Conservation (phyloP, 2,113 vertebrate genomes). For the Hippocampus comes region DNA sequence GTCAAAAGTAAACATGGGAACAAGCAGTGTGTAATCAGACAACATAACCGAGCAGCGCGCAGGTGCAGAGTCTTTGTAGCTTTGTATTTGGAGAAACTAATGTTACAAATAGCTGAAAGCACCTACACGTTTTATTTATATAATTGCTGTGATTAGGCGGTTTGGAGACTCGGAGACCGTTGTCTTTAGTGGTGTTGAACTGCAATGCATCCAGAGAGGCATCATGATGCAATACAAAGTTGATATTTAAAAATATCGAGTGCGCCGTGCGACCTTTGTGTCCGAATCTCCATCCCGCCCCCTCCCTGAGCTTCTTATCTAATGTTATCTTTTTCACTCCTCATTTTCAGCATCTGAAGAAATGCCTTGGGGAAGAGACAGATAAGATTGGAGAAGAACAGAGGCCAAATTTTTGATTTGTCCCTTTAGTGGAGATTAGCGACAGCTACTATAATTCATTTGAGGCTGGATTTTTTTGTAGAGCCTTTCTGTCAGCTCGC, state of each 20-base stretch:
- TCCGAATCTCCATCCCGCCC: not conserved
- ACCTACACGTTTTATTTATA: conserved; percentile 7
- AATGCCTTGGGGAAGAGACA: conserved; percentile 1
- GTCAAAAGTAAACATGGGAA: conserved; percentile 50
- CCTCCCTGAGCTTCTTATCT: not conserved
- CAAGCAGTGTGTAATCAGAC: conserved; percentile 50
- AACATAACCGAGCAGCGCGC: conserved; percentile 27
- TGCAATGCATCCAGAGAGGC: not conserved
- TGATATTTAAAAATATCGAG: not conserved
- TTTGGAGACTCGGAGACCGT: no score
- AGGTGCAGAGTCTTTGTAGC: conserved; percentile 6
- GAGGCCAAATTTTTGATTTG: conserved; percentile 16
- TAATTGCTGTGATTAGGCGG: conserved; percentile 13
- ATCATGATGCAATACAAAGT: not conserved
- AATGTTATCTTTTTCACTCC: not conserved
- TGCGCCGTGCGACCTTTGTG: not conserved
- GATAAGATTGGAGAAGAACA: conserved; percentile 9
- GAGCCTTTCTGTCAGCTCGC: conserved; percentile 20
- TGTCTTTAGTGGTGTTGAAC: not conserved
- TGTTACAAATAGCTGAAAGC: conserved; percentile 22
- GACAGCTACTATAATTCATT: conserved; percentile 25
- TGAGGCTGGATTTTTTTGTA: conserved; percentile 21
- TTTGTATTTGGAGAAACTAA: not conserved
- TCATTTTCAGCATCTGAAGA: conserved; percentile 6
- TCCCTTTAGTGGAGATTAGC: conserved; percentile 7